Percentiles rank a stretch among this genome's conserved stretches.
phyloP scores from a whole-genome alignment of 2,113 vertebrate species.

The Tetrax tetrax region DNA sequence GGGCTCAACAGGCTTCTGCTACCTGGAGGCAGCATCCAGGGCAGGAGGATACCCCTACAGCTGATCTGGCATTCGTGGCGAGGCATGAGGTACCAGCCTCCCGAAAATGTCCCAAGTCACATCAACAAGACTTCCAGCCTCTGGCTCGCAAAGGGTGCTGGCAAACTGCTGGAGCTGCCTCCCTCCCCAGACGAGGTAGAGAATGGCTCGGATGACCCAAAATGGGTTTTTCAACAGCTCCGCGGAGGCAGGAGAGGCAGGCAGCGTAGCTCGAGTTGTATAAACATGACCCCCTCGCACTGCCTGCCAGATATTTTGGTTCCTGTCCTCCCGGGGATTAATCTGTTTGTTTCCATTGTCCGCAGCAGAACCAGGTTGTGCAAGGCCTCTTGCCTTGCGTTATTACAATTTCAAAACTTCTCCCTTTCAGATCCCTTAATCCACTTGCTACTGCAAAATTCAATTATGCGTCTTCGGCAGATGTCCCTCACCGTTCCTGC shows the following conservation, averaged over 20 bases:
- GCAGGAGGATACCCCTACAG: neutral
- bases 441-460: neutral
- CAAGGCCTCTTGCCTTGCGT: neutral
- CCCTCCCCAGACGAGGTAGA: neutral
- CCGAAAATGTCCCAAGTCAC: neutral
- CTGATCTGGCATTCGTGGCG: accelerated
- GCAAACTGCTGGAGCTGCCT: neutral
- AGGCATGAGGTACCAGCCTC: neutral
- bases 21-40: neutral
- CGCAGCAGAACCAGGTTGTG: neutral
- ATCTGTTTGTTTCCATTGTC: neutral
- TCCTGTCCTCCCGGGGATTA: neutral
- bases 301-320: neutral
- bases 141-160: neutral
- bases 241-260: neutral
- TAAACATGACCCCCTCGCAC: neutral
- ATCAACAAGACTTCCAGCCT: neutral
- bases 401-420: neutral
- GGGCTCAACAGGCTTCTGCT: too few relatives aligned
- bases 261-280: neutral
- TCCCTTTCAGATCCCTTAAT: neutral
- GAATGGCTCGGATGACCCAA: neutral
- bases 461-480: neutral
- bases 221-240: neutral
- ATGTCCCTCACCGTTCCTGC: neutral